Evolutionary conservation across 2,888 invertebrate species (phyloP), one percentile per base, ranked within the genome.

Genomic region (Lasioglossum oenotherae): DNA sequence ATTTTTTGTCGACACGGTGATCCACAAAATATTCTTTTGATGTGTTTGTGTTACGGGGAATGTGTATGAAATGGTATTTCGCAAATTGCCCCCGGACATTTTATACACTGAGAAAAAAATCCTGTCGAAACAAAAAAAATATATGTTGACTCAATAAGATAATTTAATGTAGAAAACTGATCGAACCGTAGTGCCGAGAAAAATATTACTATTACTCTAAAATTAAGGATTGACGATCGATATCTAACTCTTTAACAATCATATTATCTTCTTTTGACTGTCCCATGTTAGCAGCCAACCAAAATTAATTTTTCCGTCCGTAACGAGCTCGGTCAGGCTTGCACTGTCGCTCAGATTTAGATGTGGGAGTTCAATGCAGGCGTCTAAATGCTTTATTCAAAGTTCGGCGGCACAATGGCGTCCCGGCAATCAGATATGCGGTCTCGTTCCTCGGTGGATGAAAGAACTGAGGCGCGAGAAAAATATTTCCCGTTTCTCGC

Each of bases 401-500:
- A 64, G 64, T 64, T 64, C 31, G 16, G 6, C 16, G 16, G 64
- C 64, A 64, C 64, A 64, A 64, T 64, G 64, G 60, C 60, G 64
- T 2, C 31, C 31, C 31, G 64, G 64, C 64, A 64, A 64, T 64
- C 64, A 31, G 64, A 64, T 31, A 64, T 16, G 64, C 64, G 35
- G 67, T 69, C 53, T 53, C 53, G 23, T 53, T 53, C 53, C n/a
- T 53, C n/a, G 67, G 67, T 5, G 67, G 67, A 27, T 27, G 67
- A 73, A 64, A 49, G 35, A 16, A 23, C 44, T 6, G 64, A 27
- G 74, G 10, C 23, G 23, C 6, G 41, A 74, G n/a, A 69, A 60
- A 38, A 67, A 49, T 69, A 80, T 49, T 60, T 77, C 16, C 19
- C 41, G 64, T 67, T 64, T 76, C 38, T 74, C 27, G 31, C 10